Conservation (phyloP, 2,113 vertebrate genomes). For the Blennius ocellaris region DNA sequence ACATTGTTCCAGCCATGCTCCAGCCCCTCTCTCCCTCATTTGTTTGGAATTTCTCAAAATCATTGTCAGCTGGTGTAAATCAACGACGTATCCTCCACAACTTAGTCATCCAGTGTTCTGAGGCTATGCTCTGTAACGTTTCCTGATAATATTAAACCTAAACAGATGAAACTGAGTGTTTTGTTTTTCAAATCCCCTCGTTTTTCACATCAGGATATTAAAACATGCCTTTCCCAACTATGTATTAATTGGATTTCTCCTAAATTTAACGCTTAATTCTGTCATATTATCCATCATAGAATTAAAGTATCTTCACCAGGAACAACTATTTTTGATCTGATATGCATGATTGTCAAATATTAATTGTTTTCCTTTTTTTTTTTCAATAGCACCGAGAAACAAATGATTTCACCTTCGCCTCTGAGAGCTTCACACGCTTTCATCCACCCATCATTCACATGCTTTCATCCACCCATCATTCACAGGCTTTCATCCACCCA, state of each 20-base stretch:
- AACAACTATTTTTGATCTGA: background rate
- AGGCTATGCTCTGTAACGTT: conserved; percentile 59
- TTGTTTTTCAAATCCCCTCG: background rate
- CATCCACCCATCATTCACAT: too few species aligned
- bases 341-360: too few species aligned
- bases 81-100: conserved; percentile 28
- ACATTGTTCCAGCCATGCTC: conserved; percentile 32
- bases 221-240: background rate
- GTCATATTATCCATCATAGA: background rate
- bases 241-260: background rate
- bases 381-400: too few species aligned
- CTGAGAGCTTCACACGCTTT: too few species aligned
- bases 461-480: too few species aligned
- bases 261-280: background rate
- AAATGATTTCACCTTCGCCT: too few species aligned
- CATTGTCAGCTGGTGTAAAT: conserved; percentile 57
- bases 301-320: background rate
- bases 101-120: conserved; percentile 50
- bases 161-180: conserved; percentile 16
- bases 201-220: background rate
- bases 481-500: too few species aligned
- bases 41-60: conserved; percentile 65
- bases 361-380: too few species aligned
- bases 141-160: conserved; percentile 10
- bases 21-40: conserved; percentile 38